A percentile compares a stretch with the other conserved stretches of the same genome.
These are phyloP conservation scores for Coptotermes formosanus DNA, from an alignment of 1,140 invertebrate species.

Conservation along the genomic window DNA sequence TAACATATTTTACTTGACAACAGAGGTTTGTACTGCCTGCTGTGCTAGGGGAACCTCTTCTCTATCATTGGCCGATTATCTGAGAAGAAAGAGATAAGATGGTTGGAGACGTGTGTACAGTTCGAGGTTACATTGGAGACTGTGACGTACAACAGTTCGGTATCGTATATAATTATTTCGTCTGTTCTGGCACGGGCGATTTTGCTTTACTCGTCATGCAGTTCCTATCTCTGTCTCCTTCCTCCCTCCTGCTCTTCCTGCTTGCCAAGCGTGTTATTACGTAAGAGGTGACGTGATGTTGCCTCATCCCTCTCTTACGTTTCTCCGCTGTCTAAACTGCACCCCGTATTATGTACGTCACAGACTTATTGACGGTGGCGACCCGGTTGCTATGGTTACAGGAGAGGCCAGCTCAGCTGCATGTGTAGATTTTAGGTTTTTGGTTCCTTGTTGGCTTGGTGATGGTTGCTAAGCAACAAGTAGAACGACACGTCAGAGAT, in stretches of 20 bases:
- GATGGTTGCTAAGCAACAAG: conserved; percentile 4
- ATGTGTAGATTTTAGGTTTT: conserved; percentile 4
- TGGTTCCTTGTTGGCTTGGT: conserved; percentile 3
- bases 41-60: too few relatives aligned
- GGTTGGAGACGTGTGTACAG: neutral
- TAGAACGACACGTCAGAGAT: neutral
- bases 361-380: conserved; percentile 8
- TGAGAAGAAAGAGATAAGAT: neutral
- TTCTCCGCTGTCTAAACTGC: neutral
- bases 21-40: too few relatives aligned
- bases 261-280: neutral
- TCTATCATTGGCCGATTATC: neutral
- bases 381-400: conserved; percentile 3
- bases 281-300: conserved; percentile 14
- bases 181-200: neutral
- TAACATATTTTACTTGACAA: too few relatives aligned
- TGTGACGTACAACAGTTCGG: neutral
- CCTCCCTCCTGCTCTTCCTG: neutral
- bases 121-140: neutral
- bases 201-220: neutral
- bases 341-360: neutral
- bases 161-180: neutral
- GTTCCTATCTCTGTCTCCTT: neutral
- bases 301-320: neutral
- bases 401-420: conserved; percentile 7